phyloP scores from a whole-genome alignment of 2,797 vertebrate genomes.

The Poecilia wingei region DNA sequence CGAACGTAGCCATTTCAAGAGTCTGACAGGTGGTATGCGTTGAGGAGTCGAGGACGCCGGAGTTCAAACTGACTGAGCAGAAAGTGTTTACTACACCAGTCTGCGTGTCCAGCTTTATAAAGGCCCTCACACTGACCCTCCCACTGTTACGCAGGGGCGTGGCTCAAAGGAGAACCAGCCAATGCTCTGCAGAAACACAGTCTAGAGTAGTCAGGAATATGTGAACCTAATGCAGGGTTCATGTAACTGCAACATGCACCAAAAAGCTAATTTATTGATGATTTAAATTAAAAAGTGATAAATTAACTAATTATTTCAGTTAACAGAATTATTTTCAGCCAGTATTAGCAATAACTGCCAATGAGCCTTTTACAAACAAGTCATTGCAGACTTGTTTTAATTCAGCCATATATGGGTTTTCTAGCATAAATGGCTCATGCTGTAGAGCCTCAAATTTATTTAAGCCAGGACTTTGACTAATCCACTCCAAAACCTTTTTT shows the following conservation, averaged over 20 bases:
- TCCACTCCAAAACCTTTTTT: too few species aligned
- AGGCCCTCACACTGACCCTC: slow-evolving; percentile 61
- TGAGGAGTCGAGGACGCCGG: slow-evolving; percentile 32
- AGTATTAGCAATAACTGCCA: too few species aligned
- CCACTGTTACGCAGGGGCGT: slow-evolving; percentile 57
- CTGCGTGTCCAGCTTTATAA: slow-evolving; percentile 69
- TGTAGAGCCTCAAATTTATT: too few species aligned
- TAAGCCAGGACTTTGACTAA: too few species aligned
- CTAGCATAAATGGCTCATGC: too few species aligned
- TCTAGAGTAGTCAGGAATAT: slow-evolving; percentile 2
- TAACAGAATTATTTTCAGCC: neutral
- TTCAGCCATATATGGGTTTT: too few species aligned
- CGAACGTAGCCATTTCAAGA: slow-evolving; percentile 81
- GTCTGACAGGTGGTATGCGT: slow-evolving; percentile 56
- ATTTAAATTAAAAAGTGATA: neutral
- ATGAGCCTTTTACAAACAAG: too few species aligned
- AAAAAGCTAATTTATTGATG: neutral
- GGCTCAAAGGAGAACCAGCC: slow-evolving; percentile 54
- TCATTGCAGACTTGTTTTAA: too few species aligned
- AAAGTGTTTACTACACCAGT: slow-evolving; percentile 68
- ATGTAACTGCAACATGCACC: neutral
- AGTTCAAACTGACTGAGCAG: slow-evolving; percentile 22
- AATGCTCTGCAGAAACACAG: slow-evolving; percentile 38
- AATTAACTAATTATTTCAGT: neutral
- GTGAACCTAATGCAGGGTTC: neutral